These are phyloP conservation scores for Drosophila cognata DNA, from an alignment of 2,888 invertebrate species.

Conservation along the genomic window DNA sequence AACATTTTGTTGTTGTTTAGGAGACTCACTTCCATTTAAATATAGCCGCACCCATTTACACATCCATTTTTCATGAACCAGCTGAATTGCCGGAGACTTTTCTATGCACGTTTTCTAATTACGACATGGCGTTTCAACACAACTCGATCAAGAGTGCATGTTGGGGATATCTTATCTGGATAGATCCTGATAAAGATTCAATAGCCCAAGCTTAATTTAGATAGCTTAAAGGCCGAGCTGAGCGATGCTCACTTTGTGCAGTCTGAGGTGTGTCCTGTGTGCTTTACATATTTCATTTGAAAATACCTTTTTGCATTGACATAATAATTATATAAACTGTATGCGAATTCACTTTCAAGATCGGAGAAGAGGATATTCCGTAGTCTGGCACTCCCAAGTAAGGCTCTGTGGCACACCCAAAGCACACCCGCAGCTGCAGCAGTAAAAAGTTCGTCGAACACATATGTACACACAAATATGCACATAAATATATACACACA, in stretches of 20 bases:
- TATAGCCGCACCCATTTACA: background rate
- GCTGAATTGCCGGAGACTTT: background rate
- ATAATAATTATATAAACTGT: background rate
- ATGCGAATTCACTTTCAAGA: slow-evolving; percentile 2
- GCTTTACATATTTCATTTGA: background rate
- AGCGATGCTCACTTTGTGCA: background rate
- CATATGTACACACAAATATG: slow-evolving; percentile 41
- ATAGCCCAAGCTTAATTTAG: background rate
- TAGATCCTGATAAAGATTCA: background rate
- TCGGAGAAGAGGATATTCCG: slow-evolving; percentile 26
- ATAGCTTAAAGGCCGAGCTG: background rate
- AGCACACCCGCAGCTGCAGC: slow-evolving; percentile 77
- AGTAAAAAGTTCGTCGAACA: slow-evolving; percentile 58
- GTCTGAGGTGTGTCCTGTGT: background rate
- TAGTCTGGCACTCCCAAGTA: slow-evolving; percentile 14
- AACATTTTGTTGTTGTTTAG: background rate
- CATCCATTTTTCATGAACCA: background rate
- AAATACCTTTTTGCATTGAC: slow-evolving; percentile 1
- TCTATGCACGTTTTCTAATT: background rate
- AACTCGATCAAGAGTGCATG: background rate
- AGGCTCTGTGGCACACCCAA: slow-evolving; percentile 67
- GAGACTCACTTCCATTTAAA: background rate
- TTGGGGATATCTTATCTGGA: background rate
- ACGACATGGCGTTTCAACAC: background rate
- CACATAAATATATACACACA: slow-evolving; percentile 48